A percentile compares a stretch with the other conserved stretches of the same genome.
Evolutionary conservation across 2,888 invertebrate species (phyloP).

Genomic region (Sphecodes monilicornis): DNA sequence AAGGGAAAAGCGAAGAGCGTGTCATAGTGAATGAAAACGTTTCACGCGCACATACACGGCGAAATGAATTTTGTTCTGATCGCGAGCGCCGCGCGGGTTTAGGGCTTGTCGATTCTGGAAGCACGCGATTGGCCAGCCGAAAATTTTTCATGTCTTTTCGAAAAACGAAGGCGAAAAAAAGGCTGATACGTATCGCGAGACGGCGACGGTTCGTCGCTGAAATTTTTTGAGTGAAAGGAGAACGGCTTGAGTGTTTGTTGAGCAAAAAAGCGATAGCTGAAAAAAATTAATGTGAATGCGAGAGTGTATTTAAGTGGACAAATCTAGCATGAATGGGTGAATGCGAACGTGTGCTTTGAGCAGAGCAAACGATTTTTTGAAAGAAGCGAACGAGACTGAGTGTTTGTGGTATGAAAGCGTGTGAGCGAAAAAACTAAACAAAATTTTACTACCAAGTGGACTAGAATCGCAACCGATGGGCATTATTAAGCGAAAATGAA

Average conservation of each 20-base stretch:
- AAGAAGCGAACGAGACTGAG: conserved; percentile 41
- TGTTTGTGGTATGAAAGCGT: conserved; percentile 56
- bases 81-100: conserved; percentile 63
- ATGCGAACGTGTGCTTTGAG: conserved; percentile 15
- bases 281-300: conserved; percentile 47
- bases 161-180: conserved; percentile 77
- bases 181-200: conserved; percentile 72
- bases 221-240: conserved; percentile 64
- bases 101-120: conserved; percentile 75
- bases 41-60: neutral
- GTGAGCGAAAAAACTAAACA: conserved; percentile 71
- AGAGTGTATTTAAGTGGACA: conserved; percentile 19
- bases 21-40: neutral
- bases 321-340: conserved; percentile 19
- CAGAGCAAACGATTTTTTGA: conserved; percentile 30
- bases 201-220: conserved; percentile 65
- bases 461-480: conserved; percentile 85
- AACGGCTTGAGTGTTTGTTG: conserved; percentile 46
- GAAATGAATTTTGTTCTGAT: conserved; percentile 21
- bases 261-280: conserved; percentile 11
- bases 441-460: conserved; percentile 84
- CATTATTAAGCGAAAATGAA: conserved; percentile 82
- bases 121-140: conserved; percentile 77
- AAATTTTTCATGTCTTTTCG: conserved; percentile 81
- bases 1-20: conserved; percentile 1